These are phyloP conservation scores for Globodera ellingtonae DNA, from an alignment of 1,140 invertebrate genomes.

Conservation along the genomic window DNA sequence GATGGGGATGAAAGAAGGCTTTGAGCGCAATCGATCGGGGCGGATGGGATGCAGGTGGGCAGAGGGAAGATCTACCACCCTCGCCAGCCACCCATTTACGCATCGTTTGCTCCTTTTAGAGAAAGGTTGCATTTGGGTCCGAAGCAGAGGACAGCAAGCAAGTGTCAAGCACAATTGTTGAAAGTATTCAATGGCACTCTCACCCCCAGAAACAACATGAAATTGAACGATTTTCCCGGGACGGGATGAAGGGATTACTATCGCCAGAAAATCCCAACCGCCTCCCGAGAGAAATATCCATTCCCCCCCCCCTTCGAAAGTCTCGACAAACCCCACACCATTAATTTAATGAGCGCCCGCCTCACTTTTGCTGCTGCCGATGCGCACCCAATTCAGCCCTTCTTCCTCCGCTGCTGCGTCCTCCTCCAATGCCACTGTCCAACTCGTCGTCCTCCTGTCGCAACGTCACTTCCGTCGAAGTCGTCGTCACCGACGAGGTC, in stretches of 20 bases:
- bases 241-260: not conserved
- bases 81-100: not conserved
- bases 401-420: conserved; percentile 14
- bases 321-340: no score
- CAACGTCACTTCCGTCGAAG: conserved; percentile 4
- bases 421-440: conserved; percentile 56
- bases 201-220: no score
- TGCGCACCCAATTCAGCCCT: not conserved
- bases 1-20: not conserved
- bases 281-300: not conserved
- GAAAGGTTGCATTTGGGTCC: not conserved
- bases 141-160: not conserved
- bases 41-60: not conserved
- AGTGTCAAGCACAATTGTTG: not conserved
- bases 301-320: not conserved
- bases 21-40: not conserved
- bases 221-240: no score
- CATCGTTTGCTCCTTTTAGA: not conserved
- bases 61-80: not conserved
- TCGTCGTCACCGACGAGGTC: not conserved
- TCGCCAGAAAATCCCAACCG: not conserved
- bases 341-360: conserved; percentile 3
- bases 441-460: conserved; percentile 53
- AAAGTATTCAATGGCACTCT: no score
- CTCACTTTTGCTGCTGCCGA: not conserved